phyloP scores from a whole-genome alignment of 1,140 invertebrate species.

The Aplysia californica region DNA sequence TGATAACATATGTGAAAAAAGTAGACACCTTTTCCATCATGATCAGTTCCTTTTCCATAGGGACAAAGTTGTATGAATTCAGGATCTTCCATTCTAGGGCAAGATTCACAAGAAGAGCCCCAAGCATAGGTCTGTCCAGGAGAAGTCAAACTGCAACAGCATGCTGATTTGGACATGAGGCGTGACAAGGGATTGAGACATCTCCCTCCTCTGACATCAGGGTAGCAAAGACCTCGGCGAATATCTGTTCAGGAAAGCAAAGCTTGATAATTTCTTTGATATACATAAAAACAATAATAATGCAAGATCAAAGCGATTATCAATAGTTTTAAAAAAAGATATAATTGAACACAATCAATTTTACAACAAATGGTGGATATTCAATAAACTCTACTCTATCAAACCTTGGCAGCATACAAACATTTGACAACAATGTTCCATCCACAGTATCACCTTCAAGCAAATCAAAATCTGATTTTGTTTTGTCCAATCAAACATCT shows the following conservation, averaged over 20 bases:
- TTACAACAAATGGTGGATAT: too few relatives aligned
- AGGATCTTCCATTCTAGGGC: constrained; percentile 77
- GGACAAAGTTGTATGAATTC: constrained; percentile 84
- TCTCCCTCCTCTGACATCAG: constrained; percentile 79
- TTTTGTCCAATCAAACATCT: too few relatives aligned
- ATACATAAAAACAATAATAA: not conserved
- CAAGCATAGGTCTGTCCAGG: constrained; percentile 80
- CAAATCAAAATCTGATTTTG: too few relatives aligned
- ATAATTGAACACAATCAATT: too few relatives aligned
- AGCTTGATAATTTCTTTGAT: not conserved
- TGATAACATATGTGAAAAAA: too few relatives aligned
- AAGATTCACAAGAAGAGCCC: constrained; percentile 84
- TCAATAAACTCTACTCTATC: too few relatives aligned
- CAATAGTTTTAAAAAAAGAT: too few relatives aligned
- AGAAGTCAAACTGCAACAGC: constrained; percentile 81
- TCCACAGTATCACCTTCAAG: too few relatives aligned
- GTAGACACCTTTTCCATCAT: constrained; percentile 79
- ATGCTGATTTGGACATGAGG: constrained; percentile 85
- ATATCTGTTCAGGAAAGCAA: constrained; percentile 74
- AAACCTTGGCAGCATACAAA: too few relatives aligned
- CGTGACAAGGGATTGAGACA: constrained; percentile 81
- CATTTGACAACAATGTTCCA: too few relatives aligned
- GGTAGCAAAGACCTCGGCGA: constrained; percentile 84
- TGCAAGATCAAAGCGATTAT: too few relatives aligned
- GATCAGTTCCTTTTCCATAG: constrained; percentile 83